Base-by-base conservation (phyloP, 92 coral and sea anemone genomes). In the Epizoanthus scotinus region DNA sequence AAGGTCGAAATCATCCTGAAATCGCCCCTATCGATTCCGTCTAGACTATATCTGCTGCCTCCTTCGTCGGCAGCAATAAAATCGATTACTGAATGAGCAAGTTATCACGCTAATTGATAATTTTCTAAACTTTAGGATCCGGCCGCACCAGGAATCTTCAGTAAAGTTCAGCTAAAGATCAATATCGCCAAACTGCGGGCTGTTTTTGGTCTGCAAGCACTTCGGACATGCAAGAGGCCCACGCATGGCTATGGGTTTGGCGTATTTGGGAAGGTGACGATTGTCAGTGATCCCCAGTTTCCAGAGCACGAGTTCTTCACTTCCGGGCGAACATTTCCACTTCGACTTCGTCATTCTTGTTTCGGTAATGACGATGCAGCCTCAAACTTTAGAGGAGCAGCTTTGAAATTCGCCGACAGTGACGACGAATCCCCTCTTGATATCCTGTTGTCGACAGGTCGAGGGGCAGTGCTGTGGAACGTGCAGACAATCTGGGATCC, bases 241-340 rank as follows among this genome's bases (percentile, higher is more conserved):
- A 59, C 81, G 26, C 81, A 75, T 40, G 36, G 56, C 6, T 8
- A 21, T 12, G 81, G 81, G 3, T 59, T 59, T 75, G 85, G 85
- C 26, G 85, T 38, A 56, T 36, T 81, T 13, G 85, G 85, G n/a
- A 28, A 29, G 20, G 78, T 38, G 0, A 81, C 78, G 18, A 78
- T 87, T 40, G 84, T 82, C 29, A 57, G 70, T 21, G 19, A 54
- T 60, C 88, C 85, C 40, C 58, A 70, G 66, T 82, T 87, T 78
- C 91, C 91, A 25, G 84, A 67, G 5, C 86, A 83, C 64, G 88
- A 83, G 28, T 87, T 87, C 17, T 87, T 87, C 58, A 64, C 31
- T n/a, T 70, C 91, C n/a, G 88, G 82, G 26, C 50, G 54, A 22
- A 56, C 77, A 15, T 87, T 87, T 24, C 66, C 77, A 14, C 81